Conservation (phyloP, 2,113 vertebrate genomes). For the Rhinolophus ferrumequinum region DNA sequence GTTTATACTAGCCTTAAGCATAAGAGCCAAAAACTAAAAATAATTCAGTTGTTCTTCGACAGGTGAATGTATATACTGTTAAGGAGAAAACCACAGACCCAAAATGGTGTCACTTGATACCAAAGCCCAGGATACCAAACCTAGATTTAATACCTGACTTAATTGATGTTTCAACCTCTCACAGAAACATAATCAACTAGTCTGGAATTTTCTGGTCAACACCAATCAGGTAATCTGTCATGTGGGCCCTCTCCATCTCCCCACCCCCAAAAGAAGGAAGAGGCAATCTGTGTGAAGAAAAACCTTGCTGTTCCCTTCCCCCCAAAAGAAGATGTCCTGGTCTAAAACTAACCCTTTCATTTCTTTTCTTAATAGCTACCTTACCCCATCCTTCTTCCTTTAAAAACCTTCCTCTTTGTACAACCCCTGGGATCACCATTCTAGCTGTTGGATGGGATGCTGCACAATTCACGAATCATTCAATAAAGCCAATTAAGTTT, state of each 20-base stretch:
- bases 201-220: neutral
- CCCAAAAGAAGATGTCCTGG: neutral
- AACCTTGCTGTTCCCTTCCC: neutral
- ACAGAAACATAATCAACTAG: neutral
- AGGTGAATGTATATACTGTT: neutral
- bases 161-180: neutral
- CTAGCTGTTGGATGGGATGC: neutral
- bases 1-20: neutral
- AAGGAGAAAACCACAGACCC: neutral
- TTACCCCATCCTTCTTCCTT: neutral
- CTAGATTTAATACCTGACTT: neutral
- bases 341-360: neutral
- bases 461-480: neutral
- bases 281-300: neutral
- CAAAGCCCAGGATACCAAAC: neutral
- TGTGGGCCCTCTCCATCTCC: neutral
- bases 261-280: neutral
- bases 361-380: neutral
- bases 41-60: conserved; percentile 12
- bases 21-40: conserved; percentile 8
- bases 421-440: neutral
- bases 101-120: neutral
- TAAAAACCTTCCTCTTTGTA: neutral
- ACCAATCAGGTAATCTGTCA: neutral
- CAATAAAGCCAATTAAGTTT: neutral